These are phyloP conservation scores for Gavialis gangeticus DNA, from an alignment of 2,113 vertebrate genomes.

Conservation along the genomic window DNA sequence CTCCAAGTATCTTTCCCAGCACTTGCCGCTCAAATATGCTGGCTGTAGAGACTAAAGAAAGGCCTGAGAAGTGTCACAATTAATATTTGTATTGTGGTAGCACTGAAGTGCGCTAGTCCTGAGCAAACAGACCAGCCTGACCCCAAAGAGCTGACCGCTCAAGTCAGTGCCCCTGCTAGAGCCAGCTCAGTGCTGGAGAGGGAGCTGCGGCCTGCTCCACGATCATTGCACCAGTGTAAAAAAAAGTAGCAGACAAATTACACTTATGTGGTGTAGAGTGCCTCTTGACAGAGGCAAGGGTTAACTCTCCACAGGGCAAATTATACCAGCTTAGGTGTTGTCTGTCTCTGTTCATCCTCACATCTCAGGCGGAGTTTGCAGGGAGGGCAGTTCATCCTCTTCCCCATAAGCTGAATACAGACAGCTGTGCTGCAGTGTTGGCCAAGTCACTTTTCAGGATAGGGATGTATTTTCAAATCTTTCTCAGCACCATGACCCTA, in stretches of 20 bases:
- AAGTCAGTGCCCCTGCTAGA: not conserved
- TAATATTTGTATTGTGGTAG: not conserved
- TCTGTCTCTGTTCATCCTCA: not conserved
- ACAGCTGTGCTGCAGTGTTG: not conserved
- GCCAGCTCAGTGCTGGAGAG: not conserved
- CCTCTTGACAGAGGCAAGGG: too few species aligned
- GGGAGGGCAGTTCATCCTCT: not conserved
- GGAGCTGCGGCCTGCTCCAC: not conserved
- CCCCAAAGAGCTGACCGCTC: too few species aligned
- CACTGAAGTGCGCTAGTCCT: not conserved
- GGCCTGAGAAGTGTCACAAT: not conserved
- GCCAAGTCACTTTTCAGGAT: not conserved
- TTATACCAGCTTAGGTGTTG: too few species aligned
- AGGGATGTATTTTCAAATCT: not conserved
- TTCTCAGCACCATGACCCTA: not conserved
- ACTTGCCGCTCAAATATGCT: not conserved
- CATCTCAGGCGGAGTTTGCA: not conserved
- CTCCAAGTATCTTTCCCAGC: not conserved
- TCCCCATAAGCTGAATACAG: not conserved
- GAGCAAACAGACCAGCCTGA: not conserved
- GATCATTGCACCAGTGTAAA: too few species aligned
- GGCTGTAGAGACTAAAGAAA: not conserved
- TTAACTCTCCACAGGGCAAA: too few species aligned
- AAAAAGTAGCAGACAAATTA: too few species aligned
- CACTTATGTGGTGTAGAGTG: too few species aligned